These are phyloP conservation scores for Chamaea fasciata DNA, from an alignment of 2,113 vertebrate genomes.

Conservation along the genomic window DNA sequence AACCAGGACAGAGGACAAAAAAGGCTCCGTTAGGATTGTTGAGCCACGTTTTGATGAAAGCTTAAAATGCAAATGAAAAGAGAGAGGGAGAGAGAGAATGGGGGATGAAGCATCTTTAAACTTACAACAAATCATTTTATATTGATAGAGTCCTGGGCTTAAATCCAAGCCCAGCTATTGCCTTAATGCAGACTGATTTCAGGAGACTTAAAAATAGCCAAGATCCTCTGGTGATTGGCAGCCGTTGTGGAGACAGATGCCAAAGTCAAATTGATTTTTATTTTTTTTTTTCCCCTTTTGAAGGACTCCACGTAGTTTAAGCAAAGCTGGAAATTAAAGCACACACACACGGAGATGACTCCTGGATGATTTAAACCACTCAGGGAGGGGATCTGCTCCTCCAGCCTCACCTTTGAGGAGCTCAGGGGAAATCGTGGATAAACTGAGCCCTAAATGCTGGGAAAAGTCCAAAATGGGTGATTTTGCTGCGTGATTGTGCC, in stretches of 20 bases:
- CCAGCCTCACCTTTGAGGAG: neutral
- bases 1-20: neutral
- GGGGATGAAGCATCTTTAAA: conserved; percentile 64
- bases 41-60: conserved; percentile 50
- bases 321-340: conserved; percentile 22
- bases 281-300: neutral
- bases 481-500: neutral
- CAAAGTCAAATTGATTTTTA: conserved; percentile 65
- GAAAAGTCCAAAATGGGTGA: neutral
- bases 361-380: neutral
- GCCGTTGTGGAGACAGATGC: conserved; percentile 48
- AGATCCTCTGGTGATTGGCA: conserved; percentile 65
- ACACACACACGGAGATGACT: neutral
- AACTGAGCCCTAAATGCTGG: neutral
- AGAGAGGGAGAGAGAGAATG: conserved; percentile 47
- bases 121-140: conserved; percentile 71
- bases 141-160: conserved; percentile 71
- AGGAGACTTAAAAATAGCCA: conserved; percentile 69
- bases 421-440: neutral
- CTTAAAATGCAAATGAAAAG: conserved; percentile 65
- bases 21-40: neutral
- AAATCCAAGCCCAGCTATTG: conserved; percentile 67
- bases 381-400: neutral
- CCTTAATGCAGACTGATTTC: conserved; percentile 71
- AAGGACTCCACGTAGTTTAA: conserved; percentile 59